Conservation (phyloP, 2,797 vertebrate genomes). For the Mareca penelope region DNA sequence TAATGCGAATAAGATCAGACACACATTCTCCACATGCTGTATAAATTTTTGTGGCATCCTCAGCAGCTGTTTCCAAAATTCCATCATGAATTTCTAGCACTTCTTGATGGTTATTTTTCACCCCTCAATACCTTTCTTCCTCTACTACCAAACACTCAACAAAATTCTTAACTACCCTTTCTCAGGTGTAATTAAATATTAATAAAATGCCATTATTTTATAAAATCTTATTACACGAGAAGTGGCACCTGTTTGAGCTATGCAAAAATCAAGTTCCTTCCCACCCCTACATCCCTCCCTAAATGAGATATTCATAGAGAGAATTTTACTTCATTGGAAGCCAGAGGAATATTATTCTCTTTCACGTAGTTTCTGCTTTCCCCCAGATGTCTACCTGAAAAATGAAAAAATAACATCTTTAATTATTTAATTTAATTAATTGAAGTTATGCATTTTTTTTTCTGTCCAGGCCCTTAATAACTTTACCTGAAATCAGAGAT, state of each 20-base stretch:
- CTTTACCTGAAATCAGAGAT: not conserved
- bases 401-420: not conserved
- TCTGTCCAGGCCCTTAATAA: not conserved
- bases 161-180: not conserved
- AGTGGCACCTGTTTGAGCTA: not conserved
- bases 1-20: not conserved
- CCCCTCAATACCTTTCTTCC: not conserved
- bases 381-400: not conserved
- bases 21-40: not conserved
- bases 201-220: not conserved
- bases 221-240: not conserved
- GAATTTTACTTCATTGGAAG: not conserved
- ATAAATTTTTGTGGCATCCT: not conserved
- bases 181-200: not conserved
- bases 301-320: not conserved
- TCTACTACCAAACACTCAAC: not conserved
- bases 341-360: too few relatives aligned
- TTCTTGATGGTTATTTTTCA: not conserved
- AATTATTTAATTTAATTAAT: too few relatives aligned
- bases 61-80: not conserved
- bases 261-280: not conserved
- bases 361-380: not conserved
- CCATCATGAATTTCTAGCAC: not conserved
- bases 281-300: too few relatives aligned
- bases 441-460: not conserved